phyloP scores from a whole-genome alignment of 2,888 invertebrate species.

The Lasioglossum pauxillum region DNA sequence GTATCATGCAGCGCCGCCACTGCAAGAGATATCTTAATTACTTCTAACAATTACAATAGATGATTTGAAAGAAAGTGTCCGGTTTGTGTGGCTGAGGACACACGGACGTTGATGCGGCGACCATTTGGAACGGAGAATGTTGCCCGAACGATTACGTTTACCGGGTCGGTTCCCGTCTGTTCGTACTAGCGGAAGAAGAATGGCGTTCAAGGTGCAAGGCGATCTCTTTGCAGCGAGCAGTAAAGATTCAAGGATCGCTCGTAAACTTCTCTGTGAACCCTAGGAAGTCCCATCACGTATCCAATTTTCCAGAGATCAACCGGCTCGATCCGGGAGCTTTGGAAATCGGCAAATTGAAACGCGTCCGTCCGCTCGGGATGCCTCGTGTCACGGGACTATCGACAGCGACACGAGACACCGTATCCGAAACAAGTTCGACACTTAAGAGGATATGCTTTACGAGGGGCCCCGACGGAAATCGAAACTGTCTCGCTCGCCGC shows the following conservation, averaged over 20 bases:
- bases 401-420: slow-evolving; percentile 20
- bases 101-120: neutral
- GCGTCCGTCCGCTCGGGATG: slow-evolving; percentile 57
- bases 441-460: slow-evolving; percentile 40
- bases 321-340: slow-evolving; percentile 78
- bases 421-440: slow-evolving; percentile 39
- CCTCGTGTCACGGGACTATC: slow-evolving; percentile 45
- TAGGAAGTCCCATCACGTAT: slow-evolving; percentile 82
- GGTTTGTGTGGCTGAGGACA: too few species aligned
- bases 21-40: too few species aligned
- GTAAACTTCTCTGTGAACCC: slow-evolving; percentile 76
- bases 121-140: neutral
- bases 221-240: slow-evolving; percentile 53
- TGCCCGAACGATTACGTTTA: slow-evolving; percentile 26
- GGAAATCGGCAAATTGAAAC: slow-evolving; percentile 78
- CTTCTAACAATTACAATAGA: neutral
- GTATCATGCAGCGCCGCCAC: too few species aligned
- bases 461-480: slow-evolving; percentile 16
- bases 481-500: slow-evolving; percentile 7
- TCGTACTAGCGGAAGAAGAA: slow-evolving; percentile 39
- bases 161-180: slow-evolving; percentile 4
- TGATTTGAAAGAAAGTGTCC: neutral
- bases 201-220: slow-evolving; percentile 37
- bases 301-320: slow-evolving; percentile 83
- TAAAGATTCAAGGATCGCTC: slow-evolving; percentile 72